These are phyloP conservation scores for Jacana jacana DNA, from an alignment of 2,113 vertebrate species.

Conservation along the genomic window DNA sequence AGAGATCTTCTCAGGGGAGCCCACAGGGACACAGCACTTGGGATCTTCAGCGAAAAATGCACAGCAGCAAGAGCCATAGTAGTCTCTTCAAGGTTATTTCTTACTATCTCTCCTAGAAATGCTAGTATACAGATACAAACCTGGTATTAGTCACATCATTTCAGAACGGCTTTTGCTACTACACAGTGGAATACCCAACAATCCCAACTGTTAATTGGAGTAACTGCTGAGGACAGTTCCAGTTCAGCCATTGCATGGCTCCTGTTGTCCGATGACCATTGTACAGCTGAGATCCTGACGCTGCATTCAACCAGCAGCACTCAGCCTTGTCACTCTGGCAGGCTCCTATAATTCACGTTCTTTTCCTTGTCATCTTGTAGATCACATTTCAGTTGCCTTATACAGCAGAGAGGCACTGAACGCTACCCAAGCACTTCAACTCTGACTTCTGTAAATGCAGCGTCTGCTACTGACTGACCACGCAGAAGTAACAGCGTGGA, in stretches of 20 bases:
- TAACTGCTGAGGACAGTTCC: not conserved
- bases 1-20: not conserved
- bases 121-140: not conserved
- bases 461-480: not conserved
- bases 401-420: not conserved
- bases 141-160: not conserved
- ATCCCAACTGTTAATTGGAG: not conserved
- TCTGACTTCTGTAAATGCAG: not conserved
- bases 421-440: not conserved
- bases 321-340: not conserved
- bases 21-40: not conserved
- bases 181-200: not conserved
- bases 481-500: not conserved
- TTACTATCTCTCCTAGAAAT: constrained; percentile 8
- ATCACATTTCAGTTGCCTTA: not conserved
- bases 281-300: not conserved
- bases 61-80: not conserved
- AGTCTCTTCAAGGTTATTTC: not conserved
- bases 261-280: not conserved
- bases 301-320: not conserved
- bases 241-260: not conserved
- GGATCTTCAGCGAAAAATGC: not conserved
- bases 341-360: not conserved
- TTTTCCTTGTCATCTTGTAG: not conserved
- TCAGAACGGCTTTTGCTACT: not conserved